Percentiles rank a stretch among this genome's conserved stretches.
These are phyloP conservation scores for Drosophila azteca DNA, from an alignment of 1,140 invertebrate genomes.

Conservation along the genomic window DNA sequence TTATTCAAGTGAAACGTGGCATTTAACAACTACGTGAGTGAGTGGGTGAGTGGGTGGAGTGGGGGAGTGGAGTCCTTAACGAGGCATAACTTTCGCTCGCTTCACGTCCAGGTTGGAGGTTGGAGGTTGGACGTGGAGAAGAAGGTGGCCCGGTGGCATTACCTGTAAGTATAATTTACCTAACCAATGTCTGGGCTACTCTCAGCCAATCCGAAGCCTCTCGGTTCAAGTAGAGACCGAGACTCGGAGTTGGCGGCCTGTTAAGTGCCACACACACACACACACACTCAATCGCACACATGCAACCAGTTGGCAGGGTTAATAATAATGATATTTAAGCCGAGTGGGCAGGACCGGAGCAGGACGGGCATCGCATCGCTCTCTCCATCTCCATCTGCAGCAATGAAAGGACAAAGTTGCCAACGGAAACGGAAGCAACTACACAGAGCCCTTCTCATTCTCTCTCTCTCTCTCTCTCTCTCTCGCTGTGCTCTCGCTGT, in stretches of 20 bases:
- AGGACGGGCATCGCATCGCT: neutral
- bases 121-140: constrained; percentile 12
- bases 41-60: neutral
- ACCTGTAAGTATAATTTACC: constrained; percentile 58
- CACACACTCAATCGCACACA: constrained; percentile 33
- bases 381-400: neutral
- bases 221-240: constrained; percentile 18
- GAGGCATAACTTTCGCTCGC: constrained; percentile 76
- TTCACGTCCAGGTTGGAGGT: constrained; percentile 48
- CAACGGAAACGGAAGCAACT: constrained; percentile 77
- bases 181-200: constrained; percentile 57
- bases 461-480: neutral
- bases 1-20: constrained; percentile 83
- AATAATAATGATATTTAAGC: constrained; percentile 81
- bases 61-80: constrained; percentile 54
- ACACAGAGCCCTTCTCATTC: constrained; percentile 43
- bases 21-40: constrained; percentile 82
- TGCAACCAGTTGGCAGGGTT: constrained; percentile 50
- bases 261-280: constrained; percentile 50
- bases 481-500: neutral
- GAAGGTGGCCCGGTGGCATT: too few relatives aligned
- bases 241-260: constrained; percentile 42
- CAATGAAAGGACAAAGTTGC: constrained; percentile 73
- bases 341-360: constrained; percentile 12
- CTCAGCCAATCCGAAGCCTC: constrained; percentile 27